Base-by-base conservation (phyloP, 2,888 invertebrate species). In the Philereme vetulata region DNA sequence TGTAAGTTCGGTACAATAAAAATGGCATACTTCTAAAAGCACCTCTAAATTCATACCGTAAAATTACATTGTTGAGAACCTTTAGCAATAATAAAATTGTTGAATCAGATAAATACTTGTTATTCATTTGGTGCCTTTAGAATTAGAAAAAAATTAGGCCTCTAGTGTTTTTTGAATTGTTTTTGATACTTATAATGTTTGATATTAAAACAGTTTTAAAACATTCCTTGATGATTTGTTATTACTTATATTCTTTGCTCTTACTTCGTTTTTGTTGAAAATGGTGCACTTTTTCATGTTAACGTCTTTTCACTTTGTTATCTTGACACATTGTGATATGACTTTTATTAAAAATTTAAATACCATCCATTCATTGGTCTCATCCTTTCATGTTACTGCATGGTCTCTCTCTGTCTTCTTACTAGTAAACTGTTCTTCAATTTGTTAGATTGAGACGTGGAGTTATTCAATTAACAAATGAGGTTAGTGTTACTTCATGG, bases 291-390 rank as follows among this genome's bases (percentile, higher is more conserved):
- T 21, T 21, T 36, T 46, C 38, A 36, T 49, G 32, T 47, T 47
- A 21, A 7, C 33, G 51, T 62, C 46, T 58, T 52, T 56, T 63
- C 61, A 65, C 62, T 71, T 66, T 62, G 67, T 74, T 76, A 64
- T 45, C 63, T 60, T 48, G 21, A 60, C 62, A 77, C 68, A 67
- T 61, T 74, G 68, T 68, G 63, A 66, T 69, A 66, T 36, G 60
- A 67, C 38, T 64, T 51, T 64, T 65, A 66, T 68, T 65, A 45
- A 66, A n/a, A 40, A 32, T 48, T 47, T 42, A 5, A 48, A 60
- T 65, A 65, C 51, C 51, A 50, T 40, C 49, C 52, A 57, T 54
- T 53, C 46, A 51, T 51, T 57, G 50, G 11, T 11, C 21, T 21
- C 44, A 42, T 42, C 44, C 21, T 38, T 21, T 21, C 21, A 38